Conservation (phyloP, 30 jellyfish, hydroid and myxozoan species). For the Pelagia noctiluca region DNA sequence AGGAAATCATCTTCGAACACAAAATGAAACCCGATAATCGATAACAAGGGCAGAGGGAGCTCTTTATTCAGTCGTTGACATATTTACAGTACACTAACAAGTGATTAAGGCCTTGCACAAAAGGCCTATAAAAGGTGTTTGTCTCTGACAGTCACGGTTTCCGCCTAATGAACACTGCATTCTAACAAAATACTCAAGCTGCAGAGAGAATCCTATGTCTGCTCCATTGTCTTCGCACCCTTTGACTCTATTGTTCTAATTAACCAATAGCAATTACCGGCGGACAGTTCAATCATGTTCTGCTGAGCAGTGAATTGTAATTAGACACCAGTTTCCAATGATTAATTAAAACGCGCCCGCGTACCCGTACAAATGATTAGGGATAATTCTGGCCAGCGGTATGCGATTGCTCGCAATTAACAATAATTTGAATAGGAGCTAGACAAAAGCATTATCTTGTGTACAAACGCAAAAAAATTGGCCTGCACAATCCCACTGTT, state of each 20-base stretch:
- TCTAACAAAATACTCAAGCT: slow-evolving; percentile 39
- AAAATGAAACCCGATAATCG: no score
- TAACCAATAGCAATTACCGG: slow-evolving; percentile 80
- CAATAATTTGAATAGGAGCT: slow-evolving; percentile 85
- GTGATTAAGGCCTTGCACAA: slow-evolving; percentile 65
- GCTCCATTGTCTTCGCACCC: slow-evolving; percentile 78
- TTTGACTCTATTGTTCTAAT: slow-evolving; percentile 79
- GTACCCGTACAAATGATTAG: slow-evolving; percentile 35
- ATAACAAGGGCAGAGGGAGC: no score
- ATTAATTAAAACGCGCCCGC: slow-evolving; percentile 94
- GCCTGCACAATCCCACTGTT: slow-evolving; percentile 65
- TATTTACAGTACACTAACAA: slow-evolving; percentile 67
- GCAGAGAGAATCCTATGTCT: slow-evolving; percentile 77
- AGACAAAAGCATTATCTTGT: slow-evolving; percentile 86
- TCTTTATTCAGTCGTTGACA: slow-evolving; percentile 53
- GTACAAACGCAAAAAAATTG: slow-evolving; percentile 87
- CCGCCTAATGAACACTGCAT: slow-evolving; percentile 78
- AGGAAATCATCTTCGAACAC: no score
- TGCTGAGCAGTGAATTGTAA: slow-evolving; percentile 84
- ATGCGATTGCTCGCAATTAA: slow-evolving; percentile 82
- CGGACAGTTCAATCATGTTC: slow-evolving; percentile 78
- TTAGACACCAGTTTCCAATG: slow-evolving; percentile 90
- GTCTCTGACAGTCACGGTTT: slow-evolving; percentile 81
- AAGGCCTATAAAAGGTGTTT: slow-evolving; percentile 68
- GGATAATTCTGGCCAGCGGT: slow-evolving; percentile 72